Base-by-base conservation (phyloP, 2,888 invertebrate species). In the Stenchaetothrips biformis region DNA sequence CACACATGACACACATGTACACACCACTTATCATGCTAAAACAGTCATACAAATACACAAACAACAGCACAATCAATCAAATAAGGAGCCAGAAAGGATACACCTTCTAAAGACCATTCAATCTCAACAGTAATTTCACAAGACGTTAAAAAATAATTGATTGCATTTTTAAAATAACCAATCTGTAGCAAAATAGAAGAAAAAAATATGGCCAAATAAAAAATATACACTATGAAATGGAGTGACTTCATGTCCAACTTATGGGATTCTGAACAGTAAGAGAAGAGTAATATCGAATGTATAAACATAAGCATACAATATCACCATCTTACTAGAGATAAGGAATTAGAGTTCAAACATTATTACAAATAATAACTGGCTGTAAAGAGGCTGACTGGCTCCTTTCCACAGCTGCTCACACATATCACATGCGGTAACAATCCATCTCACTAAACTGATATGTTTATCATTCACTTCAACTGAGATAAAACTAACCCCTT, bases 361-460 rank as follows among this genome's bases (percentile, higher is more conserved):
- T 59, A 59, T 18, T 59, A 6, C 59, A 59, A 59, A 59, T 6
- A 59, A 18, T 59, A 59, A 59, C 59, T 59, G 16, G 16, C 16
- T 13, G 16, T 13, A 18, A 74, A 74, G 67, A 74, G 67, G 25
- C 67, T 74, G 67, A 74, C 67, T 74, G 67, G 67, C 67, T 74
- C 67, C 67, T 11, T 25, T 21, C 25, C 67, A 74, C 67, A 74
- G 67, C 67, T 74, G 67, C 67, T 11, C 67, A 74, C 67, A 74
- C 67, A 74, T 74, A 74, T 74, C 67, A 74, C 67, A 74, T 74
- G 67, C 11, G 67, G 67, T 74, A 74, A 74, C 67, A 21, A 74
- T 21, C 67, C 67, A 74, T 74, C 67, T 74, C 67, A 74, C 67
- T 74, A 74, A 74, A 74, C 67, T 74, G 67, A 74, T 74, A 74